Conservation (phyloP, 2,113 vertebrate species). For the Tauraco erythrolophus region DNA sequence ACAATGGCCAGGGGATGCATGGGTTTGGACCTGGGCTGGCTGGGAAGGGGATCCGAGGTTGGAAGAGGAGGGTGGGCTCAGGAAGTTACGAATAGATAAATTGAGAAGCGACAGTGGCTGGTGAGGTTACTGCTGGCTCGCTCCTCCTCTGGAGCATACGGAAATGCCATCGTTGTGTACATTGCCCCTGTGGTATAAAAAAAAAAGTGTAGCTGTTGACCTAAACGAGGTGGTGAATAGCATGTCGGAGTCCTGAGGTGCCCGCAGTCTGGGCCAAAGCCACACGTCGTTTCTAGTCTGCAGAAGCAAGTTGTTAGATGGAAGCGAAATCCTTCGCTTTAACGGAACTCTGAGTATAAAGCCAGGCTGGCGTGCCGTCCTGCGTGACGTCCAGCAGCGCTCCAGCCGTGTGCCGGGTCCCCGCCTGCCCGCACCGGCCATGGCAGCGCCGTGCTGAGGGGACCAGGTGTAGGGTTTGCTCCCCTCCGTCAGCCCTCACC, state of each 20-base stretch:
- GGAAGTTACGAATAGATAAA: neutral
- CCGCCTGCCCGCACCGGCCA: neutral
- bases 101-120: neutral
- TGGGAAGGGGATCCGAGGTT: neutral
- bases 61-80: neutral
- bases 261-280: neutral
- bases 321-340: neutral
- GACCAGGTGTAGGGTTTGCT: neutral
- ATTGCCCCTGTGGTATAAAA: neutral
- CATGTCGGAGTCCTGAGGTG: neutral
- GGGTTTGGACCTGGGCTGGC: neutral
- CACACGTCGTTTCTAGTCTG: neutral
- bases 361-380: rapidly evolving
- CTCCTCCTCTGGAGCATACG: neutral
- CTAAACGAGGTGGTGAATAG: neutral
- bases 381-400: neutral
- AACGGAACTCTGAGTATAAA: neutral
- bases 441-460: too few relatives aligned
- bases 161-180: neutral
- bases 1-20: neutral
- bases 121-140: neutral
- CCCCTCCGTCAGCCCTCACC: rapidly evolving
- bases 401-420: too few relatives aligned
- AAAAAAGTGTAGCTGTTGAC: neutral
- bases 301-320: neutral